Evolutionary conservation across 2,888 invertebrate species (phyloP), one percentile per base, ranked within the genome.

Genomic region (Trichopoda pennipes): DNA sequence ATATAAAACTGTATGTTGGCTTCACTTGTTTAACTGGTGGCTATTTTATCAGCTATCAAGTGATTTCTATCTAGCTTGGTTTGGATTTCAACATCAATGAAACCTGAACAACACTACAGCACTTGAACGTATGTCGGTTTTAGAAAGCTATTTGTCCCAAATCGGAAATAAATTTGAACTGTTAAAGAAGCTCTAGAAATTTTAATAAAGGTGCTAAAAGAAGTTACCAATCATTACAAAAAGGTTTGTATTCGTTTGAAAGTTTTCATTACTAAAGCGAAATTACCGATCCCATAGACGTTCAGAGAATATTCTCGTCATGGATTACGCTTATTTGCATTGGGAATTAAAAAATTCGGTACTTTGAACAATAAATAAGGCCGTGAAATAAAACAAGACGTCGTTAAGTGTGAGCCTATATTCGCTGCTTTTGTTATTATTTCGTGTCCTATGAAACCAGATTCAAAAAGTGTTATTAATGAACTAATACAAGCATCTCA

Each of bases 101-200:
- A n/a, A n/a, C n/a, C n/a, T n/a, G n/a, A n/a, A n/a, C n/a, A n/a
- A n/a, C n/a, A n/a, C n/a, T n/a, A n/a, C n/a, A n/a, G 95, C 97
- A 17, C 92, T 99, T 85, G 99, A 99, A 91, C 93, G 99, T 86
- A 99, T 99, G 99, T 97, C 97, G 0, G 98, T 99, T 0, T 94
- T 99, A 82, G 96, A 97, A 72, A 97, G 98, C 0, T 97, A 97
- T 90, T 93, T 95, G 60, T 88, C 92, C 23, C 92, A 93, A 10
- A 94, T 94, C 44, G 92, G 93, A 0, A 93, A 94, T 35, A 98
- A 99, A 94, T 99, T 51, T 96, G 95, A 44, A 95, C 97, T 42
- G 98, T 99, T 0, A 99, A 99, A 92, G 99, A 99, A 68, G 99
- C 99, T 0, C 99, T 99, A 0, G 99, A 99, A 93, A 95, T 96